Percentiles rank a stretch among this genome's conserved stretches.
These are phyloP conservation scores for Vanessa cardui DNA, from an alignment of 2,888 invertebrate species.

Conservation along the genomic window DNA sequence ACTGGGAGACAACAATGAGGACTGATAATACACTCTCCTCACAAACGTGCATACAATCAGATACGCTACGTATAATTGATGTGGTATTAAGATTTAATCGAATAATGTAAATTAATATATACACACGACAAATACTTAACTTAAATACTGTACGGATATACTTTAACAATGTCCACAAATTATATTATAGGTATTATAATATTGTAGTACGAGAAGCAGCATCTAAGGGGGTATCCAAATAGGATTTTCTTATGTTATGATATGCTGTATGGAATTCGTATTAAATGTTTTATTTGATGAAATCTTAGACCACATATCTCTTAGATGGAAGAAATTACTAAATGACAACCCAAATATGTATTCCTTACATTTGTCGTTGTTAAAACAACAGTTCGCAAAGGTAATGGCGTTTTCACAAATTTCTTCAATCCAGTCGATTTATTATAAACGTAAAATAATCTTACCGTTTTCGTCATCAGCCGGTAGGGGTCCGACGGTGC, in stretches of 20 bases:
- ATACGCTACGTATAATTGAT: neutral
- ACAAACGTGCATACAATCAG: slow-evolving; percentile 1
- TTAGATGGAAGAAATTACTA: neutral
- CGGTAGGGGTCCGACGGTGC: slow-evolving; percentile 86
- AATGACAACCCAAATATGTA: neutral
- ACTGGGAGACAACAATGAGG: neutral
- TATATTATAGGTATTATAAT: too few species aligned
- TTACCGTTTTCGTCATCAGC: slow-evolving; percentile 88
- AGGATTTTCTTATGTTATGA: too few species aligned
- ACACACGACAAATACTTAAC: too few species aligned
- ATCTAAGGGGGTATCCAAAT: too few species aligned
- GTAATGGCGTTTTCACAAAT: neutral
- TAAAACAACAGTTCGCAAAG: too few species aligned
- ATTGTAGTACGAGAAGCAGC: too few species aligned
- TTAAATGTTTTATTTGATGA: neutral
- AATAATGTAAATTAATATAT: neutral
- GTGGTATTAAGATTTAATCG: neutral
- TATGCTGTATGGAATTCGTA: too few species aligned
- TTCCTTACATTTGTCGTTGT: too few species aligned
- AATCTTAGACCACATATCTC: slow-evolving; percentile 6
- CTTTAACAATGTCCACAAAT: too few species aligned
- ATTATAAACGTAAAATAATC: slow-evolving; percentile 45
- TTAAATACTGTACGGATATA: too few species aligned
- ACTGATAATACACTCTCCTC: neutral
- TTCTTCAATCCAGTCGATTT: slow-evolving; percentile 4